Evolutionary conservation across 2,797 vertebrate species (phyloP).

Genomic region (Sebastes cheni): DNA sequence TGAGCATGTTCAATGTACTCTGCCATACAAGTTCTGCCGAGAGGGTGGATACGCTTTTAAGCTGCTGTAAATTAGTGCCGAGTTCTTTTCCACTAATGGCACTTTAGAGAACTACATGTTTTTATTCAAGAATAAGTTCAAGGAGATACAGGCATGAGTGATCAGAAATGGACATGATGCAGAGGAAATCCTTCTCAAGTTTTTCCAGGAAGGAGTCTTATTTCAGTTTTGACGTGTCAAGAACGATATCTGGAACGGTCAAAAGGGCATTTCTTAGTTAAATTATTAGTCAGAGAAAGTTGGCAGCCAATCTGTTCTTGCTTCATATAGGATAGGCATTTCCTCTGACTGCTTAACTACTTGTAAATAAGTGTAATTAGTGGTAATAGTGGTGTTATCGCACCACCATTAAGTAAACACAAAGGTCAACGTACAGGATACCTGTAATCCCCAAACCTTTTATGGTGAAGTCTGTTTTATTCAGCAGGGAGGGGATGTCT

Average conservation of each 20-base stretch:
- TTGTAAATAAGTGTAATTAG: background rate
- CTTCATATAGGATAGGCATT: background rate
- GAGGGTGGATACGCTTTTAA: constrained; percentile 18
- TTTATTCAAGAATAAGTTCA: background rate
- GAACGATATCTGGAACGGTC: background rate
- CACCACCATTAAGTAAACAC: background rate
- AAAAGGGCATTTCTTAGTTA: background rate
- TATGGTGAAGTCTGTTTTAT: constrained; percentile 49
- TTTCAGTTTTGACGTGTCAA: background rate
- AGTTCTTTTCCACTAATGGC: constrained; percentile 3
- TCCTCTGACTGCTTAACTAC: background rate
- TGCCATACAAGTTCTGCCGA: background rate
- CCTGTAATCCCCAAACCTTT: constrained; percentile 34
- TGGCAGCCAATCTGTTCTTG: background rate
- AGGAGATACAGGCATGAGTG: background rate
- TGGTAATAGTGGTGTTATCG: background rate
- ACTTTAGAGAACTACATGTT: constrained; percentile 5
- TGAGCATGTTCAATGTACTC: constrained; percentile 38
- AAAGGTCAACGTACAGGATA: constrained; percentile 42
- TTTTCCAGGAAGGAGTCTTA: background rate
- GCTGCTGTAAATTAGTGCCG: constrained; percentile 25
- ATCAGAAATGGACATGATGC: background rate
- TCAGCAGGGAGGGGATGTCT: constrained; percentile 68
- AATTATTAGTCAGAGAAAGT: background rate
- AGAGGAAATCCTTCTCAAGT: background rate